Evolutionary conservation across 2,113 vertebrate genomes (phyloP), one percentile per base, ranked within the genome.

Genomic region (Lutjanus erythropterus): DNA sequence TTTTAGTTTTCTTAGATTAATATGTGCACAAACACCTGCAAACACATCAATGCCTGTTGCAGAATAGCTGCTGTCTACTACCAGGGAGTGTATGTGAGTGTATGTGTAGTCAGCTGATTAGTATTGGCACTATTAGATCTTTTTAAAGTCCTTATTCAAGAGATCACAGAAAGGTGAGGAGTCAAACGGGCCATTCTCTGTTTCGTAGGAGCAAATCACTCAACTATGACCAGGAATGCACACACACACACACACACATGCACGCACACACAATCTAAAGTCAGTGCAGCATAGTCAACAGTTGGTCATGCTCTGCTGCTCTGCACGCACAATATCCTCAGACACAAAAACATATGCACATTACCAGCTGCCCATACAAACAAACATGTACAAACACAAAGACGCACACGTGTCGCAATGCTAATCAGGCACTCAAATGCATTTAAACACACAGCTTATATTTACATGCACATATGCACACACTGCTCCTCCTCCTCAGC

Each of bases 81-180:
- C 31, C 42, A 50, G 72, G 55, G 75, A n/a, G 19, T 33, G 19
- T 49, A 29, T 5, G 14, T 60, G 58, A 39, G 62, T 23, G 64
- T 68, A 68, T 77, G 83, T 73, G 83, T 85, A 69, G 80, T 66
- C 37, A 10, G 11, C 66, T 77, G 27, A 79, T 86, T 70, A 81
- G 71, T 75, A 81, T 86, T 42, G 80, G 75, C 71, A 71, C 55
- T 11, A 80, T 87, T 62, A 86, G 78, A 62, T 88, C 76, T 70
- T 72, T 61, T 66, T 37, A 49, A 68, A 74, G 75, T 67, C 73
- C 55, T 44, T 56, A 73, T 78, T 84, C 61, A 87, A 58, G 75
- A 67, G 74, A 88, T 84, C 61, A 81, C 60, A 78, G 69, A 60
- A 5, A 80, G 88, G 87, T 88, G 71, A 91, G 78, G 77, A 91